Evolutionary conservation across 1,140 invertebrate genomes (phyloP), one percentile per base, ranked within the genome.

Genomic region (Sesamia nonagrioides): DNA sequence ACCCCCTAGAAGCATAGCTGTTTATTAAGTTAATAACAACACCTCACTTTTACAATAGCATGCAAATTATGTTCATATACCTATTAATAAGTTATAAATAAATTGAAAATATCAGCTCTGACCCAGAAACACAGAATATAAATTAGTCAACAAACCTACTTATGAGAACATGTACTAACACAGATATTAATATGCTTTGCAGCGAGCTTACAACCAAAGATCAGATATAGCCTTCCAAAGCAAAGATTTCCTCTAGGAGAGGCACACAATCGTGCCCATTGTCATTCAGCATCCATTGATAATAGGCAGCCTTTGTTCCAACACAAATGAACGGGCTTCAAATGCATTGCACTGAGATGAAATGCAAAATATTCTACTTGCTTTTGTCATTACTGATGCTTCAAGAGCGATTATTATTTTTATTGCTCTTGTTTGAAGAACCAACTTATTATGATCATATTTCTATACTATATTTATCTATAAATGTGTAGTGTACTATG

Each of bases 241-340:
- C 56, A 63, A n/a, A 75, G 73, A 61, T 75, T 75, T 63, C 58
- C 42, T 63, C 42, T 15, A 75, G 54, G 56, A 50, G 73, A 18
- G 9, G 8, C 21, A 21, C 50, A 73, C 71, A 75, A 63, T 75
- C 42, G 54, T 35, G 63, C 50, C 18, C 73, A 75, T 61, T 75
- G 73, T 75, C 21, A 60, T 45, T 35, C 58, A 27, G 4, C 58
- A 8, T 27, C 56, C 73, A 61, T 75, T 75, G 58, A 61, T 75
- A 58, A 58, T 73, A 33, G 58, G 27, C 18, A 33, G 27, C 73
- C 40, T 63, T 75, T 75, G 73, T 75, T 75, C 73, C n/a, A 21
- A 37, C 37, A n/a, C 58, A 61, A n/a, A 75, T 61, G 73, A 52
- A 60, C 42, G 18, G n/a, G 54, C 60, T 8, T 9, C 71, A 58